A percentile compares a stretch with the other conserved stretches of the same genome.
phyloP scores from a whole-genome alignment of 2,113 vertebrate genomes.

The Catharus fuscescens region DNA sequence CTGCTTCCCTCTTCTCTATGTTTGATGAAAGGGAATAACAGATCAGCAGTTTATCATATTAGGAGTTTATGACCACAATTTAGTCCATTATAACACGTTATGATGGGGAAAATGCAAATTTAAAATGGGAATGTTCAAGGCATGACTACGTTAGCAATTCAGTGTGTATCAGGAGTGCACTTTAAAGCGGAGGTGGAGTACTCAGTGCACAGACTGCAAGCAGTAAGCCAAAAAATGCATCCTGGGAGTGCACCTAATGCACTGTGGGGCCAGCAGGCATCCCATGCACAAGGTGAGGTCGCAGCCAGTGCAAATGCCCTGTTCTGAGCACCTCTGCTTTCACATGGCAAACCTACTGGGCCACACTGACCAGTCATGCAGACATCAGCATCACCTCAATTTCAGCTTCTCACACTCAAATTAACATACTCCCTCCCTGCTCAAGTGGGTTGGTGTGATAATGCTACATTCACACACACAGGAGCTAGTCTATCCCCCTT shows the following conservation, averaged over 20 bases:
- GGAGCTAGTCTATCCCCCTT: neutral
- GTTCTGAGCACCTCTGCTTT: neutral
- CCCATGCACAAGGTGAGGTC: fast-evolving
- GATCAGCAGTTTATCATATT: neutral
- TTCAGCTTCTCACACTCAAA: neutral
- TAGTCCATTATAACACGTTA: fast-evolving
- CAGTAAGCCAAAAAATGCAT: neutral
- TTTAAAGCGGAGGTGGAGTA: neutral
- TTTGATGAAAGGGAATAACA: neutral
- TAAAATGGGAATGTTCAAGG: neutral
- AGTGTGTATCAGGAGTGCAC: fast-evolving
- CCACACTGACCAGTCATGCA: fast-evolving
- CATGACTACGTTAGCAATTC: neutral
- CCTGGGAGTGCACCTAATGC: fast-evolving
- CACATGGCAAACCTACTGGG: neutral
- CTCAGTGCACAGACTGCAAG: neutral
- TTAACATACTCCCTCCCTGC: neutral
- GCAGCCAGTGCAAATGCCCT: fast-evolving
- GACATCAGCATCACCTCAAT: neutral
- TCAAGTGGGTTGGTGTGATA: neutral
- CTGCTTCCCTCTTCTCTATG: neutral
- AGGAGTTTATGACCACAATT: neutral
- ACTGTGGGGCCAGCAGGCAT: neutral
- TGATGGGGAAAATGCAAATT: neutral
- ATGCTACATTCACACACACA: neutral